Evolutionary conservation across 2,888 invertebrate genomes (phyloP).

Genomic region (Metopia argyrocephala): DNA sequence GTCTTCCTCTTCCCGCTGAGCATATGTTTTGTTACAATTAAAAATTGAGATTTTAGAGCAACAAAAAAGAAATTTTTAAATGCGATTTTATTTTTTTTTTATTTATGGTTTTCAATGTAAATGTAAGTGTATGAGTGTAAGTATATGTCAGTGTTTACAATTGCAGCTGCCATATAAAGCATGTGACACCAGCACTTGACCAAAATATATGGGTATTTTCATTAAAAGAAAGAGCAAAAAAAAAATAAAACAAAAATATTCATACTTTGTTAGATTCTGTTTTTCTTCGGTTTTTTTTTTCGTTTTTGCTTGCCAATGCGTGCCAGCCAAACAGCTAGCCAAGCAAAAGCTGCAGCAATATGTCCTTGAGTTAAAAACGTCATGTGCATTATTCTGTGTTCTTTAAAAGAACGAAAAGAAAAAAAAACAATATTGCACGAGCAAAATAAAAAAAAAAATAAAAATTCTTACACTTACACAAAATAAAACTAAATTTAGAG

Average conservation of each 20-base stretch:
- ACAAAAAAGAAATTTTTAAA: too few species aligned
- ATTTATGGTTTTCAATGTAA: not conserved
- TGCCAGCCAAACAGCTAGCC: conserved; percentile 21
- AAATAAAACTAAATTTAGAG: too few species aligned
- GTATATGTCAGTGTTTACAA: not conserved
- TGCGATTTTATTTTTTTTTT: not conserved
- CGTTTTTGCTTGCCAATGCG: conserved; percentile 17
- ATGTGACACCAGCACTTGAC: conserved; percentile 59
- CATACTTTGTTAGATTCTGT: not conserved
- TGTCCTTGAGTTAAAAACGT: conserved; percentile 53
- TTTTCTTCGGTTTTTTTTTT: not conserved
- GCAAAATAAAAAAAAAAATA: not conserved
- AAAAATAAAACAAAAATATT: not conserved
- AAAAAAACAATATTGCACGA: not conserved
- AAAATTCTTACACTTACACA: not conserved
- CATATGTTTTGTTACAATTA: not conserved
- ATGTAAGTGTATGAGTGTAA: not conserved
- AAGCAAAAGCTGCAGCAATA: conserved; percentile 46
- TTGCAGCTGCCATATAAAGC: conserved; percentile 11
- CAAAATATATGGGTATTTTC: conserved; percentile 27
- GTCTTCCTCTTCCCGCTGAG: not conserved
- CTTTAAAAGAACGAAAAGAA: too few species aligned
- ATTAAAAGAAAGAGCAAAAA: not conserved
- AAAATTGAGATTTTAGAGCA: too few species aligned
- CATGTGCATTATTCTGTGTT: conserved; percentile 16